Evolutionary conservation across 2,888 invertebrate genomes (phyloP), one percentile per base, ranked within the genome.

Genomic region (Antheraea assamensis): DNA sequence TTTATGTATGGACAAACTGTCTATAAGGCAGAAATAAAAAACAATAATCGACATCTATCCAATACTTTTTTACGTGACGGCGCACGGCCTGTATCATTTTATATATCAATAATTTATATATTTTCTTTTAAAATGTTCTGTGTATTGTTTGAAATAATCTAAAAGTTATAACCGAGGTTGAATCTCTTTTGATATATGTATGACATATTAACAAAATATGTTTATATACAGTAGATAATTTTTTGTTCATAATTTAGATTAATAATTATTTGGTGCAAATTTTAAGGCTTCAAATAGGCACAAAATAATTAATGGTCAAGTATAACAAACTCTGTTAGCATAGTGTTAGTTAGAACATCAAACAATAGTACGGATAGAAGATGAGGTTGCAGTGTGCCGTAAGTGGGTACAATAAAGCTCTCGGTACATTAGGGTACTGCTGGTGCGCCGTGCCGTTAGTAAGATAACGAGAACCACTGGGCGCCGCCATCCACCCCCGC

Each of bases 331-430:
- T 55, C 55, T n/a, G 55, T 55, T 55, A 21, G n/a, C n/a, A 55
- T 19, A 55, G 58, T 24, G 13, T 58, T 58, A 58, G 58, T 58
- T 24, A 24, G 24, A n/a, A n/a, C n/a, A n/a, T n/a, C n/a, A n/a
- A n/a, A 58, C 73, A 74, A 66, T 77, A 73, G 75, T 74, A 47
- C 71, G 64, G 73, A 74, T 71, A 49, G 58, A 58, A 66, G 4
- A 42, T 71, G 66, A 71, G 73, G 74, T 75, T 75, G 78, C 75
- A 76, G 73, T 72, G 72, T 74, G 72, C 82, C 88, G 90, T 93
- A 94, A 94, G 94, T 94, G 92, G 93, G 89, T 91, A 91, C 93
- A 94, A 93, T 94, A 94, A 93, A 94, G 91, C 93, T 92, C 90
- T 89, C 91, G 93, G 88, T 92, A 93, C 94, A 94, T 94, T 94